Conservation (phyloP, 2,113 vertebrate genomes). For the Alexandromys fortis region DNA sequence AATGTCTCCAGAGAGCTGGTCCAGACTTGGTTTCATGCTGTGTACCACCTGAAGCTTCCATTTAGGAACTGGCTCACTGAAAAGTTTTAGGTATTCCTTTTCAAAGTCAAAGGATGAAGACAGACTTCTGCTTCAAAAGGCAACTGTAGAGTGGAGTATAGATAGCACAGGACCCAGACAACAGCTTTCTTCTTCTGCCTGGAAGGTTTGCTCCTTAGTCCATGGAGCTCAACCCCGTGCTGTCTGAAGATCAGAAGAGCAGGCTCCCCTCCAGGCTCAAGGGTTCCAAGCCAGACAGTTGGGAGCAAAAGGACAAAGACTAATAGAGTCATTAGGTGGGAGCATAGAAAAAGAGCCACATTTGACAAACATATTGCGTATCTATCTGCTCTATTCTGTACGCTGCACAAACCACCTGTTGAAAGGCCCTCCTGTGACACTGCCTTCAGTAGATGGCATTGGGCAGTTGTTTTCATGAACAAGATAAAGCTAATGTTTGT, state of each 20-base stretch:
- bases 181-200: neutral
- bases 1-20: neutral
- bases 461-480: neutral
- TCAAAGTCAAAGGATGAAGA: conserved; percentile 23
- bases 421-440: neutral
- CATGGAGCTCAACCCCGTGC: neutral
- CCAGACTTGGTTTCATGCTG: neutral
- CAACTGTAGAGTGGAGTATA: no score
- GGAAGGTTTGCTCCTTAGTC: neutral
- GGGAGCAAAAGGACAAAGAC: neutral
- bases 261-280: neutral
- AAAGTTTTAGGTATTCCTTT: neutral
- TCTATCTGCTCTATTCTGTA: neutral
- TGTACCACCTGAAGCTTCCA: neutral
- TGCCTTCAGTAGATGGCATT: neutral
- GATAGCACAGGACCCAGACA: neutral
- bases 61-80: neutral
- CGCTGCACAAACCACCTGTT: neutral
- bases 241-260: neutral
- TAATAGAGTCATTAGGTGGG: neutral
- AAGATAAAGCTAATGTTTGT: neutral
- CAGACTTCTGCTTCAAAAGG: neutral
- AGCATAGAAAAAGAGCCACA: neutral
- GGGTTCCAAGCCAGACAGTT: neutral
- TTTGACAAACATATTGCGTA: neutral